A percentile compares a stretch with the other conserved stretches of the same genome.
Evolutionary conservation across 2,888 invertebrate genomes (phyloP).

Genomic region (Trissolcus brochymenae): DNA sequence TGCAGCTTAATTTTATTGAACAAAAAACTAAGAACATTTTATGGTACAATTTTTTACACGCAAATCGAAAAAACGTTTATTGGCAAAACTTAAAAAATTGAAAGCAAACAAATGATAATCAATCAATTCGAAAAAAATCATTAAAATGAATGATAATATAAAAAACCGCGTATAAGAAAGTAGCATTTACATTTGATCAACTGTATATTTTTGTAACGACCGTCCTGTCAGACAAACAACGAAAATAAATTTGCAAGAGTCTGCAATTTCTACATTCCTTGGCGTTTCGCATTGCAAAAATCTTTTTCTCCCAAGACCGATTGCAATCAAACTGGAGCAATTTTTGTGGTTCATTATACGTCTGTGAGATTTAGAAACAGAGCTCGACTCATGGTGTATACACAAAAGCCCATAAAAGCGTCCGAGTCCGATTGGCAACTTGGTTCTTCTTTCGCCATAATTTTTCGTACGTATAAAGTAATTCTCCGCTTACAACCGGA

Average conservation of each 20-base stretch:
- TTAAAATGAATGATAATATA: no score
- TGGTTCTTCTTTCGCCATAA: conserved; percentile 39
- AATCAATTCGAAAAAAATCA: no score
- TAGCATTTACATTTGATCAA: background rate
- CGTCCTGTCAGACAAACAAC: background rate
- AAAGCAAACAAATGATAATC: no score
- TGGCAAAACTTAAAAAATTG: no score
- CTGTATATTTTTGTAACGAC: background rate
- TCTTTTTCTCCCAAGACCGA: conserved; percentile 4
- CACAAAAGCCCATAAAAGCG: conserved; percentile 41
- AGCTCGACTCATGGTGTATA: background rate
- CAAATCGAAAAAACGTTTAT: no score
- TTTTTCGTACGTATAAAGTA: conserved; percentile 31
- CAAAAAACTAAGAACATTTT: no score
- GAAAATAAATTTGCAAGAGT: background rate
- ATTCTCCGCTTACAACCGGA: conserved; percentile 36
- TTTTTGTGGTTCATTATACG: conserved; percentile 14
- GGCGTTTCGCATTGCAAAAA: background rate
- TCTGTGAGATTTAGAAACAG: conserved; percentile 5
- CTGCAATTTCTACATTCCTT: no score
- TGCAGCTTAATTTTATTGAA: no score
- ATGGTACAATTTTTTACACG: no score
- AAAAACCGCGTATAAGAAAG: no score
- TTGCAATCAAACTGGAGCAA: conserved; percentile 8
- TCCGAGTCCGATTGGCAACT: conserved; percentile 18